phyloP scores from a whole-genome alignment of 2,113 vertebrate species.

The Poeciliopsis occidentalis region DNA sequence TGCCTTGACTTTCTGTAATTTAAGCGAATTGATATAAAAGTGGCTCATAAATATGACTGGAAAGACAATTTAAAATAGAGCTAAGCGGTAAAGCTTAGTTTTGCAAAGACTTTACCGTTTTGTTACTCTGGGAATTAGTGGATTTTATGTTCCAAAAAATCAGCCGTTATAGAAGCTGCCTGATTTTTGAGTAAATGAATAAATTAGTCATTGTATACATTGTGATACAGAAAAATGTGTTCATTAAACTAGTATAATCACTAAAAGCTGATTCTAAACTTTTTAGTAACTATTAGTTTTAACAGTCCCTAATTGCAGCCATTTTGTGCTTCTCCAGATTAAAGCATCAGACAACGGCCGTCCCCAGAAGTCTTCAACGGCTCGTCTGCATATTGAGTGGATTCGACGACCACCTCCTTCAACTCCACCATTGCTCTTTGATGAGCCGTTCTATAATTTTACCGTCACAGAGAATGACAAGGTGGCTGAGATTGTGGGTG shows the following conservation, averaged over 20 bases:
- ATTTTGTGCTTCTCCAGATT: slow-evolving; percentile 79
- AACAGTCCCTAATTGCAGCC: not conserved
- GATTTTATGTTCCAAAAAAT: not conserved
- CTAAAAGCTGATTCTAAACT: too few species aligned
- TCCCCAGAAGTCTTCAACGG: slow-evolving; percentile 92
- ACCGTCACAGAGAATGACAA: slow-evolving; percentile 94
- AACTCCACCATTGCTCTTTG: slow-evolving; percentile 81
- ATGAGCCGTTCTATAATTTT: slow-evolving; percentile 95
- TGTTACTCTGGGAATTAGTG: not conserved
- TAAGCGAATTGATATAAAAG: too few species aligned
- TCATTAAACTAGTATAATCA: too few species aligned
- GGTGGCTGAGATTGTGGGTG: slow-evolving; percentile 93
- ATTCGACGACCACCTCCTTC: slow-evolving; percentile 85
- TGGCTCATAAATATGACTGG: too few species aligned
- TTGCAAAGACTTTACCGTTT: not conserved
- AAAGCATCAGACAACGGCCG: slow-evolving; percentile 96
- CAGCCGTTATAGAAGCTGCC: not conserved
- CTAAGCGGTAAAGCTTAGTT: too few species aligned
- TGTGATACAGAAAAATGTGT: too few species aligned
- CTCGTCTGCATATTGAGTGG: slow-evolving; percentile 96
- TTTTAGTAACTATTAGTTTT: not conserved
- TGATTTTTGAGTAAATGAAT: not conserved
- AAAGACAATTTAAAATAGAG: not conserved
- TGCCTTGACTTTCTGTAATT: too few species aligned
- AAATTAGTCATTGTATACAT: too few species aligned